Base-by-base conservation (phyloP, 2,797 vertebrate genomes). In the Crocodylus rhombifer region DNA sequence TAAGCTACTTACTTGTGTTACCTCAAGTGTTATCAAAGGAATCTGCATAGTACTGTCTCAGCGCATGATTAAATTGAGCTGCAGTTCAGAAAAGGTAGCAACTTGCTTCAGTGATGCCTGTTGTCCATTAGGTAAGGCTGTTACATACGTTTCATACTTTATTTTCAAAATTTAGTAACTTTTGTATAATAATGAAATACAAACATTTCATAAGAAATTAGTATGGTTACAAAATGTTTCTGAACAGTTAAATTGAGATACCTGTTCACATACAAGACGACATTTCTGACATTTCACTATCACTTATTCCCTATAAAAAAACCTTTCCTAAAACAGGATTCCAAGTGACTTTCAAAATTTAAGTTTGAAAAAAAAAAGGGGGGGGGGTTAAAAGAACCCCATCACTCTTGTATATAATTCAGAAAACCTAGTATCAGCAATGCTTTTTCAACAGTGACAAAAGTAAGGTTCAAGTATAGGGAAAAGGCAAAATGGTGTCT, bases 111-210 rank as follows among this genome's bases (percentile, higher is more conserved):
- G 64, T 28, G 18, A 65, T 65, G 7, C 18, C 7, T 62, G 28
- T 51, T 7, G 33, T 5, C 17, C 11, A 36, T 36, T 18, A 18
- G 16, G 28, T n/a, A 4, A 33, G n/a, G 21, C 23, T 25, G 30
- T 36, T 5, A 71, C 14, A 82, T 60, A 23, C 75, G 58, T 4
- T 88, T 71, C 69, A 86, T 2, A 7, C 75, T 83, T 92, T 20
- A 57, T 18, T 89, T 77, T 11, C 15, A 17, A 91, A 74, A 69
- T 89, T 85, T 84, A 96, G 77, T 84, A 69, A 12, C 51, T 90
- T 93, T 69, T 84, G 80, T 33, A 11, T 94, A 90, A 91, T 78
- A 92, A 76, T 36, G 64, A 82, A 14, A 79, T 17, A 2, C 7
- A 91, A 10, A 18, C 84, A 85, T 61, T 80, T 82, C 5, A 51